Base-by-base conservation (phyloP, 2,888 invertebrate species). In the Microctonus aethiopoides region DNA sequence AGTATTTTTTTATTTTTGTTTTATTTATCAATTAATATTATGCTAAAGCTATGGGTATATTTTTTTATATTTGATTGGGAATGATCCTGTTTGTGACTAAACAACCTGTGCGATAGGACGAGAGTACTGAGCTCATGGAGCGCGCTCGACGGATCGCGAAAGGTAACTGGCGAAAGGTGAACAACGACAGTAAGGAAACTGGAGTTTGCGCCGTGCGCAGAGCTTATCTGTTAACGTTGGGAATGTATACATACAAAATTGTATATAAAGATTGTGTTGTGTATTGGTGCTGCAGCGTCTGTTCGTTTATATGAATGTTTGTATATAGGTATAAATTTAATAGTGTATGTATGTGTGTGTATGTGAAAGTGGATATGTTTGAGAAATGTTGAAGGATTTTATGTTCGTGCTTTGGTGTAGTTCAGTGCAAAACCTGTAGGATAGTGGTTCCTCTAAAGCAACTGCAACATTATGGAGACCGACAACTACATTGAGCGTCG, bases 91-190 rank as follows among this genome's bases (percentile, higher is more conserved):
- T n/a, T 62, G 51, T 68, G 24, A 51, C 65, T 56, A 34, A 51
- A 36, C 13, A 16, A 32, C 32, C 61, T 34, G 24, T 39, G 36
- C 46, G 54, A n/a, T n/a, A n/a, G 52, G 61, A n/a, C 32, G 10
- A 29, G n/a, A 22, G 57, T 70, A n/a, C 16, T 46, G 16, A 9
- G 6, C 61, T 68, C 68, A 60, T 52, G 64, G 79, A 80, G 78
- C 81, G 81, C 79, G 79, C 80, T 80, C 83, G 78, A 75, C 80
- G 83, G 74, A 78, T 82, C 81, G 83, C 83, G 83, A 81, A 82
- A 81, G 80, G 81, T 83, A 83, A 83, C 83, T 83, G 83, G 75
- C 81, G 77, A 81, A 78, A 76, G 79, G 77, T 46, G 46, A 46
- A 16, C 46, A 70, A 73, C 78, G 78, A 79, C 81, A 81, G 76